Conservation (phyloP, 1,140 invertebrate genomes). For the Aradophagus sp. region DNA sequence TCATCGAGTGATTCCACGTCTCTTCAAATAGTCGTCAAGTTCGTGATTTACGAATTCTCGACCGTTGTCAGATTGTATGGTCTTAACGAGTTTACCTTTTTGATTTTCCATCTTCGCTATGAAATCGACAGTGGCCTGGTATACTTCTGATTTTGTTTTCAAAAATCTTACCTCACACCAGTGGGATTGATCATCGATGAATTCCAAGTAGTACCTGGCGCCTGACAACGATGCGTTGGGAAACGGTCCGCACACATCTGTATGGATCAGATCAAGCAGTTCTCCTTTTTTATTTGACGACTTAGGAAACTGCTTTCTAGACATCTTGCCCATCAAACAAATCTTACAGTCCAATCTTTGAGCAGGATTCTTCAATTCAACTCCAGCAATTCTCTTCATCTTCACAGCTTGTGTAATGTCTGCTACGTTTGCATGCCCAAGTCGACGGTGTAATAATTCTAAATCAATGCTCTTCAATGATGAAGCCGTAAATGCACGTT, state of each 20-base stretch:
- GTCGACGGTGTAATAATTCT: neutral
- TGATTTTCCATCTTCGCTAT: conserved; percentile 9
- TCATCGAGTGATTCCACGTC: conserved; percentile 10
- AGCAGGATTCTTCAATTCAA: neutral
- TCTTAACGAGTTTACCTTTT: conserved; percentile 8
- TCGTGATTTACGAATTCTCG: conserved; percentile 6
- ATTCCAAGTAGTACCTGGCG: neutral
- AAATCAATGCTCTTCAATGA: neutral
- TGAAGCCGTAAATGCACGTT: neutral
- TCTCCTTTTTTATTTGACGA: neutral
- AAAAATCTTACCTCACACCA: too few relatives aligned
- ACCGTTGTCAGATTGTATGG: conserved; percentile 8
- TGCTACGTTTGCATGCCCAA: neutral
- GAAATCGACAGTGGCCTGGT: conserved; percentile 7
- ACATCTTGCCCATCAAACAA: neutral
- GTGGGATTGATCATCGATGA: neutral
- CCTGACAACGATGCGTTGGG: neutral
- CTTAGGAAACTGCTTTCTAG: neutral
- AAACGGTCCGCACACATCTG: neutral
- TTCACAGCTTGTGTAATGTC: neutral
- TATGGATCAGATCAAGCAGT: neutral
- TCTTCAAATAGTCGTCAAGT: conserved; percentile 5
- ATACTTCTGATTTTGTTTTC: conserved; percentile 1
- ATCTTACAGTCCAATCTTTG: neutral
- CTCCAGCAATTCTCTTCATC: neutral